These are phyloP conservation scores for Rachycentron canadum DNA, from an alignment of 2,797 vertebrate species.

Conservation along the genomic window DNA sequence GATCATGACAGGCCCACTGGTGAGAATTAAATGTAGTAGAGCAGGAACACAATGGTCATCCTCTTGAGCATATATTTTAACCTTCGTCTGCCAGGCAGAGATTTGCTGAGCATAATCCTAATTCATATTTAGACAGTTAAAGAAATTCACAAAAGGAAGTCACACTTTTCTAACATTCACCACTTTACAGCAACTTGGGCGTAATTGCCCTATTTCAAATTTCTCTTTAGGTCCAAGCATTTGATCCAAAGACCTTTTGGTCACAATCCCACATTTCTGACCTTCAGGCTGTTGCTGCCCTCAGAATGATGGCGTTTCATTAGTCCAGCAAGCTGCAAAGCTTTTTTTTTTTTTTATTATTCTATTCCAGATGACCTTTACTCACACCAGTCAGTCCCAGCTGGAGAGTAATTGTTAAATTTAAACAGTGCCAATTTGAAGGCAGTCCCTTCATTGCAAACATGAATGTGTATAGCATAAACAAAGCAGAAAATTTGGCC, in stretches of 20 bases:
- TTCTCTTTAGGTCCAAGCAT: slow-evolving; percentile 4
- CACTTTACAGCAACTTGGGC: slow-evolving; percentile 7
- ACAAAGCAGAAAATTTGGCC: background rate
- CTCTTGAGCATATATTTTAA: slow-evolving; percentile 26
- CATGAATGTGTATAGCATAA: background rate
- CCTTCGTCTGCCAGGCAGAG: slow-evolving; percentile 5
- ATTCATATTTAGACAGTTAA: slow-evolving; percentile 24
- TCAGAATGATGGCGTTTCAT: slow-evolving; percentile 10
- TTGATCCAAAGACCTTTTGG: slow-evolving; percentile 17
- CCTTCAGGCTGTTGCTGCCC: slow-evolving; percentile 5
- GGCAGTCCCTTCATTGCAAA: background rate
- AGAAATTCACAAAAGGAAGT: slow-evolving; percentile 17
- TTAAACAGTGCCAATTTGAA: background rate
- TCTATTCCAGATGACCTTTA: slow-evolving; percentile 12
- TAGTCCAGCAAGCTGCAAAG: slow-evolving; percentile 2
- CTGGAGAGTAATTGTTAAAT: slow-evolving; percentile 20
- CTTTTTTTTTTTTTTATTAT: background rate
- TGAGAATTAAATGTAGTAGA: background rate
- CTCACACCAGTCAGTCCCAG: slow-evolving; percentile 7
- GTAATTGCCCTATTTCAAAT: slow-evolving; percentile 24
- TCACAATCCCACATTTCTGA: slow-evolving; percentile 1
- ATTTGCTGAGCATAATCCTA: background rate
- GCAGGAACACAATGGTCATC: slow-evolving; percentile 7
- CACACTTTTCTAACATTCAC: background rate
- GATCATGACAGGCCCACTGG: background rate